Evolutionary conservation across 35 echinoderm and acorn worm species (phyloP).

Genomic region (Diadema setosum): DNA sequence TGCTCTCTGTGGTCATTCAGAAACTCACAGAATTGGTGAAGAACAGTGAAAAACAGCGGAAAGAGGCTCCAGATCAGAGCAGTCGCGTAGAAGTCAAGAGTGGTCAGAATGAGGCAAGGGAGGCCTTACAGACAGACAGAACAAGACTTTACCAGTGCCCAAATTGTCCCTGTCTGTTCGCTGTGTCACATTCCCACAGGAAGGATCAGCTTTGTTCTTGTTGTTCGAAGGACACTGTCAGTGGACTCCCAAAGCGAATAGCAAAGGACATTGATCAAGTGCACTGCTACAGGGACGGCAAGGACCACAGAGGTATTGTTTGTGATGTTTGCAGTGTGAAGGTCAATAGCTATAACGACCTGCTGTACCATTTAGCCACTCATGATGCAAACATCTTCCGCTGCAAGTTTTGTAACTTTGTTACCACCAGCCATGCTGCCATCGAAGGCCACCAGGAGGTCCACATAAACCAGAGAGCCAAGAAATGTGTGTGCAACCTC

Average conservation of each 20-base stretch:
- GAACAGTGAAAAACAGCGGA: slow-evolving; percentile 54
- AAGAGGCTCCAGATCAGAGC: not conserved
- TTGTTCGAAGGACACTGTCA: slow-evolving; percentile 57
- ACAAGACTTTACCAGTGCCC: slow-evolving; percentile 81
- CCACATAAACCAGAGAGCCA: not conserved
- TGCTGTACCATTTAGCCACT: slow-evolving; percentile 78
- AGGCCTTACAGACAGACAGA: not conserved
- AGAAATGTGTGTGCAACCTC: slow-evolving; percentile 76
- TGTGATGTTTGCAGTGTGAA: slow-evolving; percentile 74
- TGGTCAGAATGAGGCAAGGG: not conserved
- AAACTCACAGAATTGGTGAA: slow-evolving; percentile 94
- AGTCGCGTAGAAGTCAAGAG: not conserved
- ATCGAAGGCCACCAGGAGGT: slow-evolving; percentile 65
- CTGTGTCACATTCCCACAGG: slow-evolving; percentile 54
- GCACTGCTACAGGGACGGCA: not conserved
- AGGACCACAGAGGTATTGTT: not conserved
- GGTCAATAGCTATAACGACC: slow-evolving; percentile 39
- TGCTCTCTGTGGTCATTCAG: slow-evolving; percentile 92
- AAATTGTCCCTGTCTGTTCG: slow-evolving; percentile 92
- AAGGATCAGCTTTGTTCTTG: slow-evolving; percentile 61
- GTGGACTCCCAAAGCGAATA: not conserved
- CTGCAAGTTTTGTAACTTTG: slow-evolving; percentile 94
- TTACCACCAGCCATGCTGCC: slow-evolving; percentile 54
- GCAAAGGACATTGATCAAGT: not conserved
- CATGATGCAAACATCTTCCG: slow-evolving; percentile 87